Evolutionary conservation across 2,113 vertebrate genomes (phyloP).

Genomic region (Beaufortia kweichowensis): DNA sequence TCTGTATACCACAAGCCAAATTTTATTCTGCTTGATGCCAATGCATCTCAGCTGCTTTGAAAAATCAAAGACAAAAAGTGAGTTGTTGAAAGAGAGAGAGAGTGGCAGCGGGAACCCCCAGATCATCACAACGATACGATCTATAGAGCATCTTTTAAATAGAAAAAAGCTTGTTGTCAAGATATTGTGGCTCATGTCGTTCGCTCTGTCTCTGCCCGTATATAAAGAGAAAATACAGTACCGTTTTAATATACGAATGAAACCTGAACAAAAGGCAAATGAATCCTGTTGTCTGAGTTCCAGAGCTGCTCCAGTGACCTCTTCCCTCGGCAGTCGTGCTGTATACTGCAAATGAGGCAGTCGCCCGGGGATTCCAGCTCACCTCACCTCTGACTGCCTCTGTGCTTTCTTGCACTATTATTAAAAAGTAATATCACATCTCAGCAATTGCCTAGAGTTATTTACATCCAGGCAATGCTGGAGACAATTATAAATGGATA

Average conservation of each 20-base stretch:
- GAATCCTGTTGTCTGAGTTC: constrained; percentile 8
- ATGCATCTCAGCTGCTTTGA: constrained; percentile 1
- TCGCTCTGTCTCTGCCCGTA: constrained; percentile 16
- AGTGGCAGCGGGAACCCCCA: background rate
- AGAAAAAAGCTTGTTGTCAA: background rate
- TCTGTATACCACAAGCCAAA: background rate
- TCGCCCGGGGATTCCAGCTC: constrained; percentile 17
- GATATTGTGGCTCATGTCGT: constrained; percentile 13
- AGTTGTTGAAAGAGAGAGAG: background rate
- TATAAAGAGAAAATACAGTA: constrained; percentile 29
- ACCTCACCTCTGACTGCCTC: constrained; percentile 20
- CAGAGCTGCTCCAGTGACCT: constrained; percentile 28
- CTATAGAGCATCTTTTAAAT: constrained; percentile 4
- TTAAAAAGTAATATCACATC: constrained; percentile 35
- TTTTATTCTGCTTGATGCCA: constrained; percentile 18
- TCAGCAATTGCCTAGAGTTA: constrained; percentile 28
- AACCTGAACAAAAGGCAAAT: constrained; percentile 36
- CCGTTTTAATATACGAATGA: constrained; percentile 7
- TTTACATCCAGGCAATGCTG: constrained; percentile 10
- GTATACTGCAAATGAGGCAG: constrained; percentile 19
- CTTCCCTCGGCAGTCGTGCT: constrained; percentile 13
- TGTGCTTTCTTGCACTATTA: constrained; percentile 27
- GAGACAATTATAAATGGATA: constrained; percentile 14
- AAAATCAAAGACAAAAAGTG: constrained; percentile 15
- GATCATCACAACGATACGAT: constrained; percentile 6